Percentiles rank a stretch among this genome's conserved stretches.
Conservation (phyloP, 2,113 vertebrate species). For the Pygoscelis antarcticus region DNA sequence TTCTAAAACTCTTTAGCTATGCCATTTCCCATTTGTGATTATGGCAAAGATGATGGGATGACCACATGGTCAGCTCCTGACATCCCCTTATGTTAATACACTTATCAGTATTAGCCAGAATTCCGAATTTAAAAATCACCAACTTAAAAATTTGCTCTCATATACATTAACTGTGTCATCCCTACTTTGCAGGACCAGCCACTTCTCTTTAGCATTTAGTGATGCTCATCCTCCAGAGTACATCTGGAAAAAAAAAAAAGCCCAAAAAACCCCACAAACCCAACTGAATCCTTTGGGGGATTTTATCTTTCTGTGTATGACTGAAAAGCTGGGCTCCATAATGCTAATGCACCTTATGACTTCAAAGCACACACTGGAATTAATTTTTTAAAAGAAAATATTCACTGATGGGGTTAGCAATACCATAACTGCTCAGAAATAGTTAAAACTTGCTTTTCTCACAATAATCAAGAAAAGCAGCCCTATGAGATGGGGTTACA, state of each 20-base stretch:
- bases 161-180: neutral
- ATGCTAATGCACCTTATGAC: neutral
- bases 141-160: neutral
- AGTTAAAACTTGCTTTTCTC: neutral
- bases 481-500: slow-evolving; percentile 11
- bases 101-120: neutral
- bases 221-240: neutral
- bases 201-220: neutral
- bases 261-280: neutral
- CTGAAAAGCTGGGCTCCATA: neutral
- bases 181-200: neutral
- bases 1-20: neutral
- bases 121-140: neutral
- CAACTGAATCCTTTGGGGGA: neutral
- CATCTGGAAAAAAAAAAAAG: neutral
- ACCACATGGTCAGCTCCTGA: neutral
- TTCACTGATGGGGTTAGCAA: neutral
- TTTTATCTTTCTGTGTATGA: neutral
- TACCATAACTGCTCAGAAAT: neutral
- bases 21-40: neutral
- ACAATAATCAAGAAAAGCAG: neutral
- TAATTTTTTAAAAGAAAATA: neutral
- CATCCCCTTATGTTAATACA: neutral
- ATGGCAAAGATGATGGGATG: neutral
- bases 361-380: neutral